These are phyloP conservation scores for Tubiluchus corallicola DNA, from an alignment of 2,888 invertebrate genomes.

Conservation along the genomic window DNA sequence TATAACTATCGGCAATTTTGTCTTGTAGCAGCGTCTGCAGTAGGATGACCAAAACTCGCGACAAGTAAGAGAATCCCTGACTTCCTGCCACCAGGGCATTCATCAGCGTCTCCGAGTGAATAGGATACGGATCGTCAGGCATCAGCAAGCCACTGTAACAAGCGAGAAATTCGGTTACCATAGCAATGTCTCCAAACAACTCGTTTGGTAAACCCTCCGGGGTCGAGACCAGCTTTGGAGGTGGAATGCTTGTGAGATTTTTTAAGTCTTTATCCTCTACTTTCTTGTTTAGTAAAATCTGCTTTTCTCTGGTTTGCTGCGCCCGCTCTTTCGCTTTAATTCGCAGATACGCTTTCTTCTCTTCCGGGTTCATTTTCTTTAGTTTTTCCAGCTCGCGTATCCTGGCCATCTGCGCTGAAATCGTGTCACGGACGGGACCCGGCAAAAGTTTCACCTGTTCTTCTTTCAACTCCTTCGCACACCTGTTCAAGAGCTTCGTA, in stretches of 20 bases:
- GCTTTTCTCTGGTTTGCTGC: no score
- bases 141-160: conserved; percentile 26
- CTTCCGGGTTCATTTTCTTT: no score
- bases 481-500: conserved; percentile 14
- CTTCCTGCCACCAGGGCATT: conserved; percentile 6
- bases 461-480: conserved; percentile 18
- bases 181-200: conserved; percentile 28
- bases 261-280: conserved; percentile 22
- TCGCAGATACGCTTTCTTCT: no score
- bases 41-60: conserved; percentile 20
- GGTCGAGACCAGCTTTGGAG: conserved; percentile 23
- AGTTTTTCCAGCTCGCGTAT: no score
- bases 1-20: conserved; percentile 25
- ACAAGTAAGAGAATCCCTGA: conserved; percentile 20
- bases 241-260: conserved; percentile 20
- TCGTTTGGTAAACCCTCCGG: conserved; percentile 28
- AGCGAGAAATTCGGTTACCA: conserved; percentile 29
- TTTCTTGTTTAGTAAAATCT: no score
- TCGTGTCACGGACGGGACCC: no score
- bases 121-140: conserved; percentile 23
- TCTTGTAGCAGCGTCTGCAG: conserved; percentile 27
- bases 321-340: no score
- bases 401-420: no score
- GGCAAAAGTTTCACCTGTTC: no score
- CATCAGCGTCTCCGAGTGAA: conserved; percentile 16